Base-by-base conservation (phyloP, 1,140 invertebrate genomes). In the Battus philenor region DNA sequence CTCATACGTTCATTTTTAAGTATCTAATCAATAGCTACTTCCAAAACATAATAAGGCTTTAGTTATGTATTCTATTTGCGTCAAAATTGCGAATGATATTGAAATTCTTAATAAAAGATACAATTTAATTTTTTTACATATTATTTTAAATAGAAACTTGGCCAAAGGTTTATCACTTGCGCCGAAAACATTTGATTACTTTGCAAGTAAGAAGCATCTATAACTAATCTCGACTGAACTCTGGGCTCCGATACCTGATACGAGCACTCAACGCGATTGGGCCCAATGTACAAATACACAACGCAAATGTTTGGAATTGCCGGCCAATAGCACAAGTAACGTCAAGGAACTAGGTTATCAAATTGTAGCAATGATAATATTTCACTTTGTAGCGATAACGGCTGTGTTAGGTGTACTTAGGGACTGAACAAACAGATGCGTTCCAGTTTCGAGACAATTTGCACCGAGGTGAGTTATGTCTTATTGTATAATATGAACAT, bases 271-370 rank as follows among this genome's bases (percentile, higher is more conserved):
- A 26, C 47, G 16, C 27, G 26, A 33, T 44, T 31, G 33, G 13
- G 36, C 13, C 38, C 38, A 41, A 29, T 27, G 20, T n/a, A 34
- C 31, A 47, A 48, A 36, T 44, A 36, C 29, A 39, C 10, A 43
- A 38, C 38, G 20, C 50, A 60, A 54, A 60, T 53, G 46, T 59
- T 54, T 56, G 50, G 20, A 50, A 44, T 34, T 10, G 31, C 12
- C 11, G 10, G 47, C 38, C 18, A 45, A 32, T 36, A 56, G 54
- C 49, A 33, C 34, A 50, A 52, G 52, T 50, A 46, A 52, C 54
- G 38, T 26, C 33, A 18, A 16, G 46, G 47, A 64, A 54, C 47
- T 60, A 51, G 60, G 61, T 64, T 64, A 64, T 64, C 61, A 60
- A 50, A 36, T 56, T 45, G 18, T 33, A 32, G 52, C 38, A 41